Percentiles rank a stretch among this genome's conserved stretches.
phyloP scores from a whole-genome alignment of 2,113 vertebrate genomes.

The Rana temporaria region DNA sequence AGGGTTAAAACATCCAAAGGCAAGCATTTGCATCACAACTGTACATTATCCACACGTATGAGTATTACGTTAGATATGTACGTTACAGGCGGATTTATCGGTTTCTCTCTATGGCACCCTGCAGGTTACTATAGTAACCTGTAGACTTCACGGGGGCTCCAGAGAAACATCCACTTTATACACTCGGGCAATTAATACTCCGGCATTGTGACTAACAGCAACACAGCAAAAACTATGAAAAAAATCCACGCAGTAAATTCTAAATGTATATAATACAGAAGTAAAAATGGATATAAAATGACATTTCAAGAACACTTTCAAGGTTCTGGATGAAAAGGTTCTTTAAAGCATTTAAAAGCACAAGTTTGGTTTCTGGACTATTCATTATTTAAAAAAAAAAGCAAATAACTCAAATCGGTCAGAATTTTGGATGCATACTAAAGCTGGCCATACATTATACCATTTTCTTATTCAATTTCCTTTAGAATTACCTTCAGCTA shows the following conservation, averaged over 20 bases:
- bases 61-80: background rate
- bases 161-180: constrained; percentile 3
- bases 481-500: no score
- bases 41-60: background rate
- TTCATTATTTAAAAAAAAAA: no score
- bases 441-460: no score
- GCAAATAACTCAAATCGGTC: no score
- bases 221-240: background rate
- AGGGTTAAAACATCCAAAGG: background rate
- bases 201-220: background rate
- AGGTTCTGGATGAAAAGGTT: no score
- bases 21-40: background rate
- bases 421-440: no score
- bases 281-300: background rate
- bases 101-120: background rate
- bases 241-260: no score
- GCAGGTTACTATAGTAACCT: constrained; percentile 37
- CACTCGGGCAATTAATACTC: background rate
- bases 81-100: background rate
- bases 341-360: no score
- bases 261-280: background rate
- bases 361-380: no score
- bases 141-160: background rate
- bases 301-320: no score
- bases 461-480: no score